Percentiles rank a stretch among this genome's conserved stretches.
These are phyloP conservation scores for Aquatica leii DNA, from an alignment of 2,888 invertebrate genomes.

Conservation along the genomic window DNA sequence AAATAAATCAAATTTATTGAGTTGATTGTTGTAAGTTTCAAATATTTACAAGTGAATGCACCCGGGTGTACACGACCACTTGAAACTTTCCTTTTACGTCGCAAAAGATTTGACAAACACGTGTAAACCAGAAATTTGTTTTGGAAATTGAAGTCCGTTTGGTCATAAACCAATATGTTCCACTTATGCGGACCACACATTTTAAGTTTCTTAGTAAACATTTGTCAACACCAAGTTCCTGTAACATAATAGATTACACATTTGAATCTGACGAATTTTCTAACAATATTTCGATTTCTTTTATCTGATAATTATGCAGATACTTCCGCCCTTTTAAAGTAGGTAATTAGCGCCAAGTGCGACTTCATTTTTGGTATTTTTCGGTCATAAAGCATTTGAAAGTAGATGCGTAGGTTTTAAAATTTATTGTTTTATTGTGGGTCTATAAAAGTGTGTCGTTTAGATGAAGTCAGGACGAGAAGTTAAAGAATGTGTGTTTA, in stretches of 20 bases:
- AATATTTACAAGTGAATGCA: conserved; percentile 1
- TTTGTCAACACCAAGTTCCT: conserved; percentile 28
- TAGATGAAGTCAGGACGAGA: background rate
- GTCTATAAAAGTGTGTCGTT: no score
- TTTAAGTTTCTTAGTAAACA: conserved; percentile 24
- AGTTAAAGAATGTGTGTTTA: background rate
- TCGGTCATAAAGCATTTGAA: no score
- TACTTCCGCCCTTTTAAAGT: conserved; percentile 5
- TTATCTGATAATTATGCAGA: no score
- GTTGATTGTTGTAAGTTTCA: background rate
- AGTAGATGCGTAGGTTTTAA: no score
- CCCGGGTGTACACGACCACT: background rate
- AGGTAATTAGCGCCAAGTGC: no score
- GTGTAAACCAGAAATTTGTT: conserved; percentile 28
- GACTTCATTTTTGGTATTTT: no score
- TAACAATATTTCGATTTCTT: no score
- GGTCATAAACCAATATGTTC: conserved; percentile 19
- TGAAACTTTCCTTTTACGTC: conserved; percentile 14
- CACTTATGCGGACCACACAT: conserved; percentile 28
- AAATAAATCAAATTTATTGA: conserved; percentile 3
- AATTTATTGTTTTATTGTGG: conserved; percentile 3
- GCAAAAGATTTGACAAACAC: conserved; percentile 19
- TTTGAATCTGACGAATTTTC: background rate
- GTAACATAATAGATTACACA: conserved; percentile 8
- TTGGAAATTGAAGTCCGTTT: conserved; percentile 18